Evolutionary conservation across 2,888 invertebrate genomes (phyloP).

Genomic region (Eudasyphora cyanicolor): DNA sequence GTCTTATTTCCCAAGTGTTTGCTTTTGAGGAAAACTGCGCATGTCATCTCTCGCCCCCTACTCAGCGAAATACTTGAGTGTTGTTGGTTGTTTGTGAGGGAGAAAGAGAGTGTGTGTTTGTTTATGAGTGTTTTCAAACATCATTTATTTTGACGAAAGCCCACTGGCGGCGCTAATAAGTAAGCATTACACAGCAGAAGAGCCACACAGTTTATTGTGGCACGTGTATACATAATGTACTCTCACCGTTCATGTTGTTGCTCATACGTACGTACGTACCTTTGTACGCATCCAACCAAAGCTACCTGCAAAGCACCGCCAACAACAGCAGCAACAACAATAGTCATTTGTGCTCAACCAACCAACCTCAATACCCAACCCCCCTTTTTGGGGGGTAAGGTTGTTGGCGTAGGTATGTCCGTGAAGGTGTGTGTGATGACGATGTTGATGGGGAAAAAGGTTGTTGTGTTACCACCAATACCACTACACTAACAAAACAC

Average conservation of each 20-base stretch:
- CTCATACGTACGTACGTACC: too few relatives aligned
- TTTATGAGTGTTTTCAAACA: constrained; percentile 32
- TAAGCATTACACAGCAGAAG: constrained; percentile 49
- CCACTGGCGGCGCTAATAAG: constrained; percentile 64
- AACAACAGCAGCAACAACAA: constrained; percentile 41
- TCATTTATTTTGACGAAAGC: constrained; percentile 59
- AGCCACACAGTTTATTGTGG: constrained; percentile 57
- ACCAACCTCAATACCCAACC: constrained; percentile 51
- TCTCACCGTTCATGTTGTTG: too few relatives aligned
- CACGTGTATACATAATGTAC: constrained; percentile 73
- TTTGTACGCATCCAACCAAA: constrained; percentile 79
- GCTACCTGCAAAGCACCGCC: constrained; percentile 76
- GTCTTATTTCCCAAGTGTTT: not conserved
- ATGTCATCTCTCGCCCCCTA: constrained; percentile 40
- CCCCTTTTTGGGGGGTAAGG: constrained; percentile 1
- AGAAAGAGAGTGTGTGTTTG: constrained; percentile 63
- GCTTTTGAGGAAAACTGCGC: constrained; percentile 41
- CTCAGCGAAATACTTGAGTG: not conserved
- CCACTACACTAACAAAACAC: constrained; percentile 52
- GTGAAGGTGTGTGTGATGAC: too few relatives aligned
- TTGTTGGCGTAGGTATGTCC: too few relatives aligned
- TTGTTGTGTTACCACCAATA: constrained; percentile 59
- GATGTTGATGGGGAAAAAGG: too few relatives aligned
- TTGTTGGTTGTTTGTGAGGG: constrained; percentile 10
- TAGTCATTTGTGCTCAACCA: constrained; percentile 33